Evolutionary conservation across 2,888 invertebrate species (phyloP).

Genomic region (Conistra vaccinii): DNA sequence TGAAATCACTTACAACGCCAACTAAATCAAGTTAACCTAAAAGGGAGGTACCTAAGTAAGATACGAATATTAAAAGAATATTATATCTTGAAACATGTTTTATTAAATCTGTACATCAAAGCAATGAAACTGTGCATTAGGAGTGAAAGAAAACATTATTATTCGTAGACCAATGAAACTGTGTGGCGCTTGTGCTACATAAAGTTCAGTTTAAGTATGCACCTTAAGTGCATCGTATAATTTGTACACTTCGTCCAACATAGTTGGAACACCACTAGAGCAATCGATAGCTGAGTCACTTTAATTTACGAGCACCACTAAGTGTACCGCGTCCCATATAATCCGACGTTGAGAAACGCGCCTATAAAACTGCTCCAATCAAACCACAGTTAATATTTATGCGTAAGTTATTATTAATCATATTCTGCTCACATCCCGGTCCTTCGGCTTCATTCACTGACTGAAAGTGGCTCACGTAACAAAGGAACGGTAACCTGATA

Average conservation of each 20-base stretch:
- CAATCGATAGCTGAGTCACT: slow-evolving; percentile 51
- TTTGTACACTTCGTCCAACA: slow-evolving; percentile 33
- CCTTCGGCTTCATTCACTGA: slow-evolving; percentile 85
- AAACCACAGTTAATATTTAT: slow-evolving; percentile 75
- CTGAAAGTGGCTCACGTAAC: slow-evolving; percentile 90
- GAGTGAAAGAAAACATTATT: slow-evolving; percentile 19
- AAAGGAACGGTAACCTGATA: slow-evolving; percentile 89
- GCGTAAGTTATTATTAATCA: slow-evolving; percentile 86
- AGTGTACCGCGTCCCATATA: slow-evolving; percentile 52
- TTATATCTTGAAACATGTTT: slow-evolving; percentile 30
- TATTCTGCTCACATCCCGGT: slow-evolving; percentile 86
- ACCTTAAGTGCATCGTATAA: slow-evolving; percentile 48
- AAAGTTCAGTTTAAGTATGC: slow-evolving; percentile 8
- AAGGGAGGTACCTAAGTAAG: slow-evolving; percentile 20
- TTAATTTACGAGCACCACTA: slow-evolving; percentile 50
- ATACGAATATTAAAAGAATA: slow-evolving; percentile 30
- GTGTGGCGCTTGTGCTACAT: neutral
- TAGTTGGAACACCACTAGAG: slow-evolving; percentile 9
- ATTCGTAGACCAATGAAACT: slow-evolving; percentile 3
- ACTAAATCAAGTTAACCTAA: slow-evolving; percentile 37
- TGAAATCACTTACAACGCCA: slow-evolving; percentile 12
- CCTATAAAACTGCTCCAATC: slow-evolving; percentile 65
- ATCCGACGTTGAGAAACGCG: slow-evolving; percentile 44
- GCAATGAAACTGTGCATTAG: slow-evolving; percentile 9
- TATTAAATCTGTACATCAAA: slow-evolving; percentile 27